Conservation (phyloP, 1,140 invertebrate genomes). For the Mycetomoellerius zeteki region DNA sequence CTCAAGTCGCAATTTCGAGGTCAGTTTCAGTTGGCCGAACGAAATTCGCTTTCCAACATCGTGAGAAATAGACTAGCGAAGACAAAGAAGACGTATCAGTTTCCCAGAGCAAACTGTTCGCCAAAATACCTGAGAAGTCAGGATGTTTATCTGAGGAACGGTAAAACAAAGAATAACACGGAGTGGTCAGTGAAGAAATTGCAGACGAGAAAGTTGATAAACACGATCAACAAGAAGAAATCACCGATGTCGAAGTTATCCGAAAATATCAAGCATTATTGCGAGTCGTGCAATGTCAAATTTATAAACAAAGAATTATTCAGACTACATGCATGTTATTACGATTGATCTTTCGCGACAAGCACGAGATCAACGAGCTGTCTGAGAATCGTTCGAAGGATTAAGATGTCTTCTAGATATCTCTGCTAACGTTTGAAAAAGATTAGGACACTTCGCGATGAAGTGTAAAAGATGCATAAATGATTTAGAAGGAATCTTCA, state of each 20-base stretch:
- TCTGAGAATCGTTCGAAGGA: background rate
- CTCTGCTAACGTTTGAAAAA: background rate
- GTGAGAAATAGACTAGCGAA: conserved; percentile 37
- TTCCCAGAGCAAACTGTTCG: conserved; percentile 13
- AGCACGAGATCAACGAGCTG: background rate
- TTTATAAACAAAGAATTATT: conserved; percentile 78
- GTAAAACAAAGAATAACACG: conserved; percentile 67
- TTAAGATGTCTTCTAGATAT: background rate
- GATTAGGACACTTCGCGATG: background rate
- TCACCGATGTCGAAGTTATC: conserved; percentile 28
- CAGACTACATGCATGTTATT: conserved; percentile 76
- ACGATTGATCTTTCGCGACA: conserved; percentile 53
- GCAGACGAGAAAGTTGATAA: conserved; percentile 30
- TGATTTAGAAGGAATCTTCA: background rate
- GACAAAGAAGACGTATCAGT: conserved; percentile 19
- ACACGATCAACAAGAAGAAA: conserved; percentile 40
- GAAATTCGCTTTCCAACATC: conserved; percentile 12
- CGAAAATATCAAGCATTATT: conserved; percentile 75
- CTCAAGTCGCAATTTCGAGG: background rate
- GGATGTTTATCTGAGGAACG: conserved; percentile 73
- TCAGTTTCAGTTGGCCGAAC: background rate
- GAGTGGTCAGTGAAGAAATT: conserved; percentile 30
- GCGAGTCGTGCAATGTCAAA: conserved; percentile 78
- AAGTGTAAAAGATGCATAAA: background rate
- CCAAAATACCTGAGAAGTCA: conserved; percentile 78